These are phyloP conservation scores for Triplophysa rosa DNA, from an alignment of 2,113 vertebrate species.

Conservation along the genomic window DNA sequence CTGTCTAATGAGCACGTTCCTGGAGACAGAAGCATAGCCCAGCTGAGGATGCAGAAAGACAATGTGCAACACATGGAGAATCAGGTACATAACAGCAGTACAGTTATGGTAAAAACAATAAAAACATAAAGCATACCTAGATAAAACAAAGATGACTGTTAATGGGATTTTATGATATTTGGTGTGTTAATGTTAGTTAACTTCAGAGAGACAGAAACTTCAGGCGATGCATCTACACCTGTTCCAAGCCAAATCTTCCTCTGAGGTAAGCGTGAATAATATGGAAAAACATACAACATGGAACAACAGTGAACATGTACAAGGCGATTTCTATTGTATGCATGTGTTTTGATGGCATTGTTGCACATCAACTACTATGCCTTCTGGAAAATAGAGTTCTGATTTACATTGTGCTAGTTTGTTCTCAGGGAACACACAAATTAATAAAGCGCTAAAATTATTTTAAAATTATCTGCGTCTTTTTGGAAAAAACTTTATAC, in stretches of 20 bases:
- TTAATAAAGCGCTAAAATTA: too few species aligned
- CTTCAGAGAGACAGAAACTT: constrained; percentile 71
- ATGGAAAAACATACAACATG: too few species aligned
- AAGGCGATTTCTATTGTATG: not conserved
- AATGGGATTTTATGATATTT: not conserved
- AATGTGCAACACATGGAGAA: constrained; percentile 72
- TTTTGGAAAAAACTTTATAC: too few species aligned
- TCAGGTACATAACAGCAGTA: constrained; percentile 61
- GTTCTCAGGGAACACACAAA: too few species aligned
- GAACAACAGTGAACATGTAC: not conserved
- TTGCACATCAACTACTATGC: too few species aligned
- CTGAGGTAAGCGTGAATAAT: constrained; percentile 30
- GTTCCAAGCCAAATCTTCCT: constrained; percentile 37
- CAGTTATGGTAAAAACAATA: not conserved
- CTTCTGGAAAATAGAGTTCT: too few species aligned
- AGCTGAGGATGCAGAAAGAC: constrained; percentile 72
- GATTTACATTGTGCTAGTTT: too few species aligned
- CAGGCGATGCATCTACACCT: constrained; percentile 70
- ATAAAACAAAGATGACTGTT: not conserved
- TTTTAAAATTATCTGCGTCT: too few species aligned
- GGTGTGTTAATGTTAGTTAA: constrained; percentile 58
- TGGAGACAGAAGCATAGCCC: constrained; percentile 66
- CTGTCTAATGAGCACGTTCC: constrained; percentile 67
- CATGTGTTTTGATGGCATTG: not conserved
- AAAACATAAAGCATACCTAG: not conserved